Evolutionary conservation across 2,797 vertebrate species (phyloP).

Genomic region (Ctenopoma kingsleyae): DNA sequence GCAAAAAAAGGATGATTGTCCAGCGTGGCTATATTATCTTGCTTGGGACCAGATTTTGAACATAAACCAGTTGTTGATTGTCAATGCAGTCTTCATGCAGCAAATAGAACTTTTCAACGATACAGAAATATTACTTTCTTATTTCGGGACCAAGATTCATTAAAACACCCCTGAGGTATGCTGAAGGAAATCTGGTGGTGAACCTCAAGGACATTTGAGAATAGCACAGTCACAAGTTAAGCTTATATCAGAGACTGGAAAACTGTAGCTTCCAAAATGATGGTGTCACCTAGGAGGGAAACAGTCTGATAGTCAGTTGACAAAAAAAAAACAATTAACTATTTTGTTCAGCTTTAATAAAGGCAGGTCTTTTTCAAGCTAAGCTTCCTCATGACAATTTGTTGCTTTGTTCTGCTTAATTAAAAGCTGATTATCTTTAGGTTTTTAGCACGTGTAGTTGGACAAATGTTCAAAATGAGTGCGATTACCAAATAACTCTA

Average conservation of each 20-base stretch:
- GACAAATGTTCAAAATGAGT: too few relatives aligned
- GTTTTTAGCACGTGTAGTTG: not conserved
- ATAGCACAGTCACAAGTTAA: not conserved
- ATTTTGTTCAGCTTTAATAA: not conserved
- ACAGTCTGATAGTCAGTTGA: not conserved
- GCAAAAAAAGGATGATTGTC: conserved; percentile 39
- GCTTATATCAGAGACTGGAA: not conserved
- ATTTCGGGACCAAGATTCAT: not conserved
- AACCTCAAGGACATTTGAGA: not conserved
- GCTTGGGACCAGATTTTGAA: conserved; percentile 28
- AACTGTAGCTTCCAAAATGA: not conserved
- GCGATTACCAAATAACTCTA: too few relatives aligned
- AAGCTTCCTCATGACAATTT: not conserved
- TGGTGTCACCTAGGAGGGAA: not conserved
- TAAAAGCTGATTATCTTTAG: not conserved
- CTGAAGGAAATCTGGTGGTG: not conserved
- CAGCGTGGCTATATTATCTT: conserved; percentile 11
- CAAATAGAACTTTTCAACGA: conserved; percentile 24
- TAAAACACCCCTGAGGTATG: not conserved
- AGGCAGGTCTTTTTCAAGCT: too few relatives aligned
- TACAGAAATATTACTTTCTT: not conserved
- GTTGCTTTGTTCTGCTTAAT: not conserved
- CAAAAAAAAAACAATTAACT: not conserved
- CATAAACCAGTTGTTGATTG: conserved; percentile 16
- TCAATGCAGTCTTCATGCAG: conserved; percentile 3